Conservation (phyloP, 1,140 invertebrate species). For the Drosophila ogumai region DNA sequence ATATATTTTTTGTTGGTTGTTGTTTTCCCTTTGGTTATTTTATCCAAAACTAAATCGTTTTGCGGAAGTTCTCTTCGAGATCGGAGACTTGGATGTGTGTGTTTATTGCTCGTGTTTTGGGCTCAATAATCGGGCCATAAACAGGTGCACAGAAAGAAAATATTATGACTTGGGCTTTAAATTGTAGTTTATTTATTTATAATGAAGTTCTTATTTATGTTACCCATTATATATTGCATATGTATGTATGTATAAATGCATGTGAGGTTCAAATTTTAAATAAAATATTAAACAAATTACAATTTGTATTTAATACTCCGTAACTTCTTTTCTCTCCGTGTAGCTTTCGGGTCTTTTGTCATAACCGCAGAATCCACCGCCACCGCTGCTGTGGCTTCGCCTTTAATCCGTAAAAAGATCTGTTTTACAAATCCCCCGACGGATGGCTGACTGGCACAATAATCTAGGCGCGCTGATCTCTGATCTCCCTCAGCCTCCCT, state of each 20-base stretch:
- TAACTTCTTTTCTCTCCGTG: constrained; percentile 7
- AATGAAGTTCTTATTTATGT: too few relatives aligned
- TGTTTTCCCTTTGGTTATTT: constrained; percentile 5
- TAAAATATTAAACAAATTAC: not conserved
- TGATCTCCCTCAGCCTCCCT: constrained; percentile 35
- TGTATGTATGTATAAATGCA: too few relatives aligned
- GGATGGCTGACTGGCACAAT: constrained; percentile 51
- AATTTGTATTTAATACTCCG: not conserved
- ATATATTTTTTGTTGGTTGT: not conserved
- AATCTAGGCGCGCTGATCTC: constrained; percentile 79
- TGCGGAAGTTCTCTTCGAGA: constrained; percentile 36
- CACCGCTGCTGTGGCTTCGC: constrained; percentile 55
- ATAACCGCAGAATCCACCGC: constrained; percentile 53
- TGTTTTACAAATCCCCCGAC: constrained; percentile 73
- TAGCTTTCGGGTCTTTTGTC: constrained; percentile 36
- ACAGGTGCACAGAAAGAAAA: constrained; percentile 25
- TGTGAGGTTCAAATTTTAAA: too few relatives aligned
- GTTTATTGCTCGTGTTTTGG: constrained; percentile 36
- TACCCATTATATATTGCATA: too few relatives aligned
- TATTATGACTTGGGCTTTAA: fast-evolving
- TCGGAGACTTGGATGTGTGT: constrained; percentile 29
- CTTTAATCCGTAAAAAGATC: constrained; percentile 80
- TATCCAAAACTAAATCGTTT: constrained; percentile 37
- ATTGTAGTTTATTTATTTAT: too few relatives aligned
- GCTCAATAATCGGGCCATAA: constrained; percentile 52